These are phyloP conservation scores for Apeira syringaria DNA, from an alignment of 2,888 invertebrate genomes.

Conservation along the genomic window DNA sequence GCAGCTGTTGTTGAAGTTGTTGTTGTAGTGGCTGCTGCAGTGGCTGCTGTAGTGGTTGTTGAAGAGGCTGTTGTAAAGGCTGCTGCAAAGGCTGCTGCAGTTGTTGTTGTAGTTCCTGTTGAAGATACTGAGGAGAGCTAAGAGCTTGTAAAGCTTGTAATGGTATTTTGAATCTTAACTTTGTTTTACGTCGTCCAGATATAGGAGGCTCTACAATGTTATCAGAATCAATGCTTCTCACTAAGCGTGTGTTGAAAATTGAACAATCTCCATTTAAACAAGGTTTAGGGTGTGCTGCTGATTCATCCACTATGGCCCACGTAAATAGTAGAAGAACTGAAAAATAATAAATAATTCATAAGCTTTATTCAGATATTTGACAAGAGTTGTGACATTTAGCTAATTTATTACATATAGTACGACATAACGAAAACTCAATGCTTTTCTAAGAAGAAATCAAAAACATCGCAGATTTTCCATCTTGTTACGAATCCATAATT, in stretches of 20 bases:
- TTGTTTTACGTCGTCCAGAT: not conserved
- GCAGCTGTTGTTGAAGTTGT: not conserved
- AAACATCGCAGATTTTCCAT: too few relatives aligned
- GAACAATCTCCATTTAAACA: not conserved
- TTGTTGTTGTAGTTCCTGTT: not conserved
- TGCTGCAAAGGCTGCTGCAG: not conserved
- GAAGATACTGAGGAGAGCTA: too few relatives aligned
- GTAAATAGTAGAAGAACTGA: not conserved
- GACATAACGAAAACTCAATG: too few relatives aligned
- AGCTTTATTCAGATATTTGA: too few relatives aligned
- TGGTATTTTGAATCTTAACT: not conserved
- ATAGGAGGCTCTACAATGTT: not conserved
- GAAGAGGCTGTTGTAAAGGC: not conserved
- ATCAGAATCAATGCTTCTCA: not conserved
- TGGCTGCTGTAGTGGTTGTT: not conserved
- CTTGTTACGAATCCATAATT: too few relatives aligned
- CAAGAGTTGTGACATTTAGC: too few relatives aligned
- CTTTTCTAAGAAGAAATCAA: too few relatives aligned
- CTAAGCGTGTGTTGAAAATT: not conserved
- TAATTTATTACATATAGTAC: too few relatives aligned
- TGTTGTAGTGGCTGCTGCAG: not conserved
- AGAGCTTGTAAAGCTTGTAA: not conserved
- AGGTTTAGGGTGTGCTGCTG: not conserved
- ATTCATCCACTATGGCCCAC: not conserved
- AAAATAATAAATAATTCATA: too few relatives aligned